A percentile compares a stretch with the other conserved stretches of the same genome.
Conservation (phyloP, 2,113 vertebrate species). For the Strigops habroptila region DNA sequence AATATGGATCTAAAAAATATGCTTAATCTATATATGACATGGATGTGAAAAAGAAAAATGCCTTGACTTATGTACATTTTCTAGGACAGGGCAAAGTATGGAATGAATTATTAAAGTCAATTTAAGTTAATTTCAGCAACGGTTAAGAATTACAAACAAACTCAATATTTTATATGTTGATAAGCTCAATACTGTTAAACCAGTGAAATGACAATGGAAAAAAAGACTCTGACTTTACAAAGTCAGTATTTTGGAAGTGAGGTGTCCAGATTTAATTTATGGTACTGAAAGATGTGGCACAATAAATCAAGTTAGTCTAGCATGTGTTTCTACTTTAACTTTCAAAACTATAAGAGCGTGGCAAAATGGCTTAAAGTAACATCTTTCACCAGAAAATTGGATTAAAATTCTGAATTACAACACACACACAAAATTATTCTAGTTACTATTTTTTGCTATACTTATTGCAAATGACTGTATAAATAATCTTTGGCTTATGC, state of each 20-base stretch:
- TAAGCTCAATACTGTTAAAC: background rate
- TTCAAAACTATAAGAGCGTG: background rate
- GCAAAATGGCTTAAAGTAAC: background rate
- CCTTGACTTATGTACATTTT: background rate
- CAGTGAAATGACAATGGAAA: background rate
- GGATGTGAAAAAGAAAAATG: background rate
- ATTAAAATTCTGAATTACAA: background rate
- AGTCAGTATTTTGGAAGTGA: background rate
- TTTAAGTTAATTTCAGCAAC: background rate
- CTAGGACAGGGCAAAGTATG: background rate
- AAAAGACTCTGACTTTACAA: background rate
- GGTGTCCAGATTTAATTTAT: background rate
- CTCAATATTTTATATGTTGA: background rate
- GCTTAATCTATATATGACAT: background rate
- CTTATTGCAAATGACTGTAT: background rate
- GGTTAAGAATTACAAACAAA: background rate
- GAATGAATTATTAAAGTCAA: background rate
- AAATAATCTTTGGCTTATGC: background rate
- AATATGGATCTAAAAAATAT: background rate
- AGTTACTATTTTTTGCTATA: background rate
- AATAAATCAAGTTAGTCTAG: background rate
- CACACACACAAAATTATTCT: background rate
- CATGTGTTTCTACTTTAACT: background rate
- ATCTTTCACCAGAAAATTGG: background rate
- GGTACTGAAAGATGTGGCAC: background rate